A percentile compares a stretch with the other conserved stretches of the same genome.
Conservation (phyloP, 2,113 vertebrate genomes). For the Psittacula cyanocephala region DNA sequence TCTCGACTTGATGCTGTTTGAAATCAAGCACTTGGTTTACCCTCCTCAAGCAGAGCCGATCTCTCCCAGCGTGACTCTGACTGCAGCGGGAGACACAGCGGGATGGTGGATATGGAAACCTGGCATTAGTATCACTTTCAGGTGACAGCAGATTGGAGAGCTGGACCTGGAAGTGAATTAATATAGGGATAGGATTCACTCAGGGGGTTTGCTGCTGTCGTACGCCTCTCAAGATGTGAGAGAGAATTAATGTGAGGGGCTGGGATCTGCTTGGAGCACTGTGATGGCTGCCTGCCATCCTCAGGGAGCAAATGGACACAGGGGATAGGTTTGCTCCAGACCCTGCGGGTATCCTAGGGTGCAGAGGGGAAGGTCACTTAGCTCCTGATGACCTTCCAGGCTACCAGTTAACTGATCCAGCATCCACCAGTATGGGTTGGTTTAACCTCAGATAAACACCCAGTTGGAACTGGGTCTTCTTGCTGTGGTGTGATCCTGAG, state of each 20-base stretch:
- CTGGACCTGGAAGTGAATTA: constrained; percentile 54
- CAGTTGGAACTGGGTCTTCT: neutral
- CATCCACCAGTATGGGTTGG: neutral
- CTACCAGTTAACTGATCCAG: neutral
- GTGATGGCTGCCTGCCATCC: neutral
- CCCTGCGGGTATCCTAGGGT: neutral
- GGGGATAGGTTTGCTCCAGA: neutral
- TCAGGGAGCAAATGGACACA: neutral
- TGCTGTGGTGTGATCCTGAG: fast-evolving
- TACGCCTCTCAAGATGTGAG: constrained; percentile 14
- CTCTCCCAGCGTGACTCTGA: constrained; percentile 53
- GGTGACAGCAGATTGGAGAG: constrained; percentile 55
- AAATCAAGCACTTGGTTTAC: constrained; percentile 63
- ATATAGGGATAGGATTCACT: constrained; percentile 53
- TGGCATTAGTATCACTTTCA: constrained; percentile 63
- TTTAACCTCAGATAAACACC: neutral
- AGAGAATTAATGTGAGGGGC: constrained; percentile 23
- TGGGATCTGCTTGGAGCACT: neutral
- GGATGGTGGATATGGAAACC: constrained; percentile 54
- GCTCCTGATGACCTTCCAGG: neutral
- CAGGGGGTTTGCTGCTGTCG: constrained; percentile 52
- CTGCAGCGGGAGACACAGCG: constrained; percentile 46
- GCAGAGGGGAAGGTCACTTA: neutral
- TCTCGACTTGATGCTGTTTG: constrained; percentile 39
- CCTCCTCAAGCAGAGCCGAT: constrained; percentile 40